Evolutionary conservation across 2,888 invertebrate genomes (phyloP), one percentile per base, ranked within the genome.

Genomic region (Isotomurus palustris): DNA sequence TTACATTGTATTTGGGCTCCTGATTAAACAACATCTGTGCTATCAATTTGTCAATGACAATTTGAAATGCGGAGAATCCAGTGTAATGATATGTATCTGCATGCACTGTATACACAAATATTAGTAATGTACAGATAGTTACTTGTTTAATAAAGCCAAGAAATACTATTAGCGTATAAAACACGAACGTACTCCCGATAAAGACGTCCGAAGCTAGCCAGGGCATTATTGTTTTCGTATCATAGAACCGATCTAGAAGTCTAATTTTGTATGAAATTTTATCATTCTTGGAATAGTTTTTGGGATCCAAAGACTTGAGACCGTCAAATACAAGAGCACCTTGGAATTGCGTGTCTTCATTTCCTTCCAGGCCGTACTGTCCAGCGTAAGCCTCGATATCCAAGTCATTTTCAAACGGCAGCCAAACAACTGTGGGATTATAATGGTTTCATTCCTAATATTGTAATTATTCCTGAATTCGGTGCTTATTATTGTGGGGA

Each of bases 41-140:
- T 24, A 65, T 59, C 14, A 58, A 40, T 49, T 66, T 58, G 38
- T 69, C 67, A 17, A 69, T 28, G 14, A 56, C 48, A 12, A 64
- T 51, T 47, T 69, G 69, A 2, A 69, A 27, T 28, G 60, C 56
- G 2, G 57, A 28, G 49, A 67, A 66, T 14, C 67, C 62, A 2
- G 56, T 40, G 12, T 59, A 12, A 14, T 35, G 41, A 49, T 69
- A 74, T 8, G 4, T 14, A 6, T 17, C 17, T 40, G 10, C 12
- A 17, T 40, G 10, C 6, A 6, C 40, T 40, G 17, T 14, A n/a
- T 14, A 14, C 12, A 40, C n/a, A n/a, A n/a, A n/a, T n/a, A n/a
- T n/a, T n/a, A n/a, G n/a, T n/a, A n/a, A n/a, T n/a, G n/a, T n/a
- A 40, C 6, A 17, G n/a, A 40, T 6, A 40, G 17, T 32, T 32